Evolutionary conservation across 2,113 vertebrate genomes (phyloP).

Genomic region (Hemibates koningsi): DNA sequence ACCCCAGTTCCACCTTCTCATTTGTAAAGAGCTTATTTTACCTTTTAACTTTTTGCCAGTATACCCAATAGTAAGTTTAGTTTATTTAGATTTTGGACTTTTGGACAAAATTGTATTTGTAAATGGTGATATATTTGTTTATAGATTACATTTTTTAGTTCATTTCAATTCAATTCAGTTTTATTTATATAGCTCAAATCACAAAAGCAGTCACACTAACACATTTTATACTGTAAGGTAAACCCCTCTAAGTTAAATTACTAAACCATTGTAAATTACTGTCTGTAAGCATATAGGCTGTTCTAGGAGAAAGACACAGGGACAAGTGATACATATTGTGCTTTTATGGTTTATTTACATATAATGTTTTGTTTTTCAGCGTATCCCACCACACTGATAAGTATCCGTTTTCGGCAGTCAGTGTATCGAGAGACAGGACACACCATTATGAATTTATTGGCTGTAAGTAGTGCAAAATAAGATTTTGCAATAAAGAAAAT

Average conservation of each 20-base stretch:
- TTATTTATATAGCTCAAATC: not conserved
- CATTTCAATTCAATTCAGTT: not conserved
- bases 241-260: not conserved
- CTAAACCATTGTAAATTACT: not conserved
- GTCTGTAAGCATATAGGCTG: not conserved
- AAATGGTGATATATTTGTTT: not conserved
- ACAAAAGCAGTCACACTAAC: not conserved
- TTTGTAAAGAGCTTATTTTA: not conserved
- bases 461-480: slow-evolving; percentile 75
- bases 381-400: slow-evolving; percentile 80
- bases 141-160: not conserved
- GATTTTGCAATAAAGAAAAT: not conserved
- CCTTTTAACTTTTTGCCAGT: not conserved
- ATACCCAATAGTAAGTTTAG: not conserved
- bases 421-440: slow-evolving; percentile 89
- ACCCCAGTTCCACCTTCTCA: not conserved
- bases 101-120: not conserved
- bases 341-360: not conserved
- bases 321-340: not conserved
- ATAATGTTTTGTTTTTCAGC: slow-evolving; percentile 56
- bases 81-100: not conserved
- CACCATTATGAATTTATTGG: slow-evolving; percentile 90
- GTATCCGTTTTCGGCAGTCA: slow-evolving; percentile 80
- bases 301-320: not conserved
- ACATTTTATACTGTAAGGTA: not conserved